Evolutionary conservation across 2,797 vertebrate genomes (phyloP), one percentile per base, ranked within the genome.

Genomic region (Geotria australis): DNA sequence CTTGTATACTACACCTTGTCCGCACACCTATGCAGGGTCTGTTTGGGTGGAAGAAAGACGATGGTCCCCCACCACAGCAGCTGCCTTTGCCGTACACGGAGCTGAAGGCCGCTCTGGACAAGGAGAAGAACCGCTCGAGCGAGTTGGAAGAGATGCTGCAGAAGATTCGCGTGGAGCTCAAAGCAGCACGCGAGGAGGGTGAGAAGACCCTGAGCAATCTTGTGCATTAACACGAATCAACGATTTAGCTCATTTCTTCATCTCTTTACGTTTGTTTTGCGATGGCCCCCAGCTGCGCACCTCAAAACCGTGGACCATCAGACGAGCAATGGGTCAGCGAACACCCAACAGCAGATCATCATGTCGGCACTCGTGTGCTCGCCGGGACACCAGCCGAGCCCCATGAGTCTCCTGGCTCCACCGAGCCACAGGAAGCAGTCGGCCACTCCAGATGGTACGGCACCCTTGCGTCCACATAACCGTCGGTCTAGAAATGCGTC

Each of bases 351-450:
- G 72, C 89, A 98, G 71, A 91, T 98, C 61, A 81, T 95, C 68
- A 93, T 98, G 86, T 91, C 89, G 6, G 88, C 88, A 63, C 82
- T 98, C 24, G 88, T 98, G 57, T 83, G 86, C 64, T 95, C 89
- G 1, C 89, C 89, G 0, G 89, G 94, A 68, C 86, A 93, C 61
- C 89, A 98, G 66, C 85, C 88, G 57, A 93, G 84, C 61, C 81
- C 88, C 58, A 82, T 83, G 74, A 80, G 81, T 61, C 72, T 98
- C 63, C 76, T 98, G 3, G 86, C 86, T 63, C 85, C 86, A 1
- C 81, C 83, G 38, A 80, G 79, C 61, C 82, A 83, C 64, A 74
- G 79, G 68, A 98, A 95, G 66, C 88, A 98, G 67, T 75, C 78
- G 10, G 78, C 85, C 61, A 85, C 84, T 0, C 84, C 89, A 10